Evolutionary conservation across 2,888 invertebrate species (phyloP).

Genomic region (Agrotis puta): DNA sequence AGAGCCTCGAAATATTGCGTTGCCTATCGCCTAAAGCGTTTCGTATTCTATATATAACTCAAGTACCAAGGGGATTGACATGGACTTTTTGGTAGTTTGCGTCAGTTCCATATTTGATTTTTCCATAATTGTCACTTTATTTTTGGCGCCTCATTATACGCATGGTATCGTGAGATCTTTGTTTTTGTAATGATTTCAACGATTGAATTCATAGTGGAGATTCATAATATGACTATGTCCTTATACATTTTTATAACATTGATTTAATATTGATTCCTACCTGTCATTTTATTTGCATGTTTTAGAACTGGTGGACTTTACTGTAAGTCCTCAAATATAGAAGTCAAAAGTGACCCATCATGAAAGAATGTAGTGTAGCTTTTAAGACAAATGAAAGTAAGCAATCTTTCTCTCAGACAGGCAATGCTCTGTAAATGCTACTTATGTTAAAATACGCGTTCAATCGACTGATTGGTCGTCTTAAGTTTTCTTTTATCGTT

Average conservation of each 20-base stretch:
- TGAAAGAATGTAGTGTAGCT: neutral
- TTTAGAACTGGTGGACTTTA: too few relatives aligned
- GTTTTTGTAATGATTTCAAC: neutral
- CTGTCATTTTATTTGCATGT: too few relatives aligned
- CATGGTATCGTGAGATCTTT: too few relatives aligned
- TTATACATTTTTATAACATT: too few relatives aligned
- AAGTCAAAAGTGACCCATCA: neutral
- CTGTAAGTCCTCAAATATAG: too few relatives aligned
- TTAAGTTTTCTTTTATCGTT: conserved; percentile 42
- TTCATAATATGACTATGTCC: too few relatives aligned
- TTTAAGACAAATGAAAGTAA: conserved; percentile 56
- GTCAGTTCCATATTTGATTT: neutral
- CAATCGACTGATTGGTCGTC: conserved; percentile 64
- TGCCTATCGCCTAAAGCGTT: neutral
- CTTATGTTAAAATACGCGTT: conserved; percentile 72
- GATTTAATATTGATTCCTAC: too few relatives aligned
- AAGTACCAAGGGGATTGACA: neutral
- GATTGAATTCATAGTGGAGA: too few relatives aligned
- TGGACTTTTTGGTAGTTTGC: neutral
- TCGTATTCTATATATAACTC: neutral
- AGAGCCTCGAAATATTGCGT: neutral
- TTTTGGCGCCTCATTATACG: too few relatives aligned
- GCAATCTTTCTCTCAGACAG: conserved; percentile 73
- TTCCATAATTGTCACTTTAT: neutral
- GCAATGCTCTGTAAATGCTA: conserved; percentile 80